phyloP scores from a whole-genome alignment of 2,797 vertebrate species.

The Tenualosa ilisha region DNA sequence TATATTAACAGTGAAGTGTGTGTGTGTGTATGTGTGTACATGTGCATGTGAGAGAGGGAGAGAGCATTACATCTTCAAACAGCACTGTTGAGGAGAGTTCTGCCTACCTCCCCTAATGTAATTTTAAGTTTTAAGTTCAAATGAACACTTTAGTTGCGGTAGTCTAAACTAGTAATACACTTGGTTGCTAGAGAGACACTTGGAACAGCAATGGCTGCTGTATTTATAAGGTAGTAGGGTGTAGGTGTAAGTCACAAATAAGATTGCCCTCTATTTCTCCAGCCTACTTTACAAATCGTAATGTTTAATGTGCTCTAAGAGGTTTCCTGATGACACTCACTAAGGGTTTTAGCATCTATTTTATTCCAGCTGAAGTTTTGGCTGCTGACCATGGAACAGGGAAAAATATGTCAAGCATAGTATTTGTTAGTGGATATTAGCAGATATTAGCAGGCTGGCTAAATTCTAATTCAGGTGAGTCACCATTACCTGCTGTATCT shows the following conservation, averaged over 20 bases:
- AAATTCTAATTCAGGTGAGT: not conserved
- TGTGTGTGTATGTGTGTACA: not conserved
- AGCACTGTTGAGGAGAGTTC: not conserved
- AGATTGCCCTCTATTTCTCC: not conserved
- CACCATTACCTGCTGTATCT: not conserved
- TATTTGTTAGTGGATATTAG: not conserved
- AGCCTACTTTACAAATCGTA: not conserved
- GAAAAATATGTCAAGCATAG: not conserved
- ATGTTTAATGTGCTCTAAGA: not conserved
- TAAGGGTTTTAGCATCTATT: not conserved
- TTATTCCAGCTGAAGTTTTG: not conserved
- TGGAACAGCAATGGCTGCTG: not conserved
- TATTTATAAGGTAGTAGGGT: not conserved
- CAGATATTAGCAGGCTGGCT: not conserved
- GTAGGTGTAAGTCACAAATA: not conserved
- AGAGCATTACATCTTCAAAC: not conserved
- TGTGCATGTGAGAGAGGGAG: conserved; percentile 30
- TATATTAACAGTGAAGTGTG: too few species aligned
- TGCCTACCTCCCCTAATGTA: not conserved
- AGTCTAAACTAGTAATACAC: not conserved
- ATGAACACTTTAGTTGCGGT: not conserved
- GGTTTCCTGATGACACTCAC: not conserved
- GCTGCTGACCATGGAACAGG: not conserved
- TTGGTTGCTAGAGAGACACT: not conserved
- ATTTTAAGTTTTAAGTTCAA: not conserved